A percentile compares a stretch with the other conserved stretches of the same genome.
phyloP scores from a whole-genome alignment of 2,113 vertebrate genomes.

The Atrichornis clamosus region DNA sequence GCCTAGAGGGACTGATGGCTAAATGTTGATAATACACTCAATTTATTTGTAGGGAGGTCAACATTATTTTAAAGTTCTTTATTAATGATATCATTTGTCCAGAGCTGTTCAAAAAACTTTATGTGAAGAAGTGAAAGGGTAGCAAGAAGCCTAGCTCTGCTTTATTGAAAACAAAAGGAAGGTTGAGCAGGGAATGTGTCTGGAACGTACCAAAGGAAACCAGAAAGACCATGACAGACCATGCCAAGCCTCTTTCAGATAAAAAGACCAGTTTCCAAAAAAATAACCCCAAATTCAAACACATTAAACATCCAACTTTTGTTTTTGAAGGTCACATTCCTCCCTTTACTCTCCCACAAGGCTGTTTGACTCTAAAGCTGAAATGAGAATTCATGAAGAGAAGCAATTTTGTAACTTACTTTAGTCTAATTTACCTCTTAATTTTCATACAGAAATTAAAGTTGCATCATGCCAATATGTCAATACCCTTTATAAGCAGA shows the following conservation, averaged over 20 bases:
- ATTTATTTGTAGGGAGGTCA: not conserved
- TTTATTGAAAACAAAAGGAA: not conserved
- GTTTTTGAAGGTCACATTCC: not conserved
- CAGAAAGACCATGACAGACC: not conserved
- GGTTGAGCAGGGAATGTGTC: not conserved
- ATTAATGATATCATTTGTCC: slow-evolving; percentile 12
- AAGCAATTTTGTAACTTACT: not conserved
- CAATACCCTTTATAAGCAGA: not conserved
- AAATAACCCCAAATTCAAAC: not conserved
- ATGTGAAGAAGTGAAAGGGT: not conserved
- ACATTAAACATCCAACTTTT: not conserved
- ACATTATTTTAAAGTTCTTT: slow-evolving; percentile 24
- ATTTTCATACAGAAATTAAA: not conserved
- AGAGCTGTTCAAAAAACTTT: not conserved
- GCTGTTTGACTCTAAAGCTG: not conserved
- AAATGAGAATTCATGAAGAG: not conserved
- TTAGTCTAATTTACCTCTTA: not conserved
- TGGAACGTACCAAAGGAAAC: not conserved
- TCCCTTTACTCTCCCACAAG: not conserved
- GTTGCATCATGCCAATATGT: not conserved
- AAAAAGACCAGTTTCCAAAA: not conserved
- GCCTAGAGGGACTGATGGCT: not conserved
- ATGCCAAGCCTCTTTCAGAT: not conserved
- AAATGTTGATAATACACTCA: slow-evolving; percentile 12
- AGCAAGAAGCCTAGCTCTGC: not conserved